Evolutionary conservation across 2,797 vertebrate species (phyloP).

Genomic region (Tadarida brasiliensis): DNA sequence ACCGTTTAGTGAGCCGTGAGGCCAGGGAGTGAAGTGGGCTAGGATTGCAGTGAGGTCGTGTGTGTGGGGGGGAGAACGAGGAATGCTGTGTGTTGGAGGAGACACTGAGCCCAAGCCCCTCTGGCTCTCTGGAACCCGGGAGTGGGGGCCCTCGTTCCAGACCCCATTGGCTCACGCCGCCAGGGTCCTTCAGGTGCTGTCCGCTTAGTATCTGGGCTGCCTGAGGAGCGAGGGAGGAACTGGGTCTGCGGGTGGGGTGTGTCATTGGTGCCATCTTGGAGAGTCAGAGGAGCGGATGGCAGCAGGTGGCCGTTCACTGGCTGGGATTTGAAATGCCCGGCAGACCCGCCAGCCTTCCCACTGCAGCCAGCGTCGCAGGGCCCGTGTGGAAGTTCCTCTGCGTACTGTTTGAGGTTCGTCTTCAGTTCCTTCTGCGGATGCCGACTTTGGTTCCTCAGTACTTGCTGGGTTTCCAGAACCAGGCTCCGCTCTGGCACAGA

Average conservation of each 20-base stretch:
- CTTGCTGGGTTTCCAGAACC: not conserved
- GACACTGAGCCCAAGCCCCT: not conserved
- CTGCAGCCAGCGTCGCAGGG: rapidly evolving
- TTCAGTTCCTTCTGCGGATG: not conserved
- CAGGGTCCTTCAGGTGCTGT: not conserved
- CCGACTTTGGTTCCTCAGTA: not conserved
- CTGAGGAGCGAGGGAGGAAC: rapidly evolving
- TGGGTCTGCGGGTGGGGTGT: rapidly evolving
- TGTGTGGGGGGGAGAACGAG: rapidly evolving
- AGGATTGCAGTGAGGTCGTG: not conserved
- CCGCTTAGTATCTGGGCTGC: not conserved
- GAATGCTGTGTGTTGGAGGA: rapidly evolving
- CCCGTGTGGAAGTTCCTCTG: rapidly evolving
- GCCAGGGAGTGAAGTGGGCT: not conserved
- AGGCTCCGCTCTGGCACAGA: not conserved
- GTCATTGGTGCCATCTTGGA: rapidly evolving
- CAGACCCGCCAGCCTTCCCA: rapidly evolving
- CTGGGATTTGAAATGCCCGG: not conserved
- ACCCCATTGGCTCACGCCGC: not conserved
- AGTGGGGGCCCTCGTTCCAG: not conserved
- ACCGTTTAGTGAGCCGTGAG: not conserved
- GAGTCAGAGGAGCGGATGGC: rapidly evolving
- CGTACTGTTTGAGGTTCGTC: no score
- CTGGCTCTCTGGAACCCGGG: not conserved
- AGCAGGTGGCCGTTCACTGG: rapidly evolving